Evolutionary conservation across 2,113 vertebrate species (phyloP).

Genomic region (Eclectus roratus): DNA sequence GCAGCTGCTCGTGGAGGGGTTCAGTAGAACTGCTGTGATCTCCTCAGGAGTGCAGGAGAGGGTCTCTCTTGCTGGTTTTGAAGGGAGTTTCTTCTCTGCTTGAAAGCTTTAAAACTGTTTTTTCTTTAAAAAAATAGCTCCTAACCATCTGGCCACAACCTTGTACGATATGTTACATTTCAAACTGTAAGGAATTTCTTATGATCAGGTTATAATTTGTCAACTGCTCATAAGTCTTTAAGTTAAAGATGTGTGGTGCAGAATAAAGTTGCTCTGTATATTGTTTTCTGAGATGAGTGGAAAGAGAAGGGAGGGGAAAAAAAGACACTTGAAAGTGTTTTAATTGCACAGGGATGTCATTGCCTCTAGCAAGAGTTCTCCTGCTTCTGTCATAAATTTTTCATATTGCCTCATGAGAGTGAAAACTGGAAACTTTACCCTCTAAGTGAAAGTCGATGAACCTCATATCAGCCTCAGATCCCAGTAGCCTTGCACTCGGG

Average conservation of each 20-base stretch:
- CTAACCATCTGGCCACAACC: conserved; percentile 50
- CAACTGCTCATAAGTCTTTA: conserved; percentile 36
- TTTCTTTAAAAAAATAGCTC: background rate
- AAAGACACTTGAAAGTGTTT: conserved; percentile 67
- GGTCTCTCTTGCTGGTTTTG: background rate
- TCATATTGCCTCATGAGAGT: conserved; percentile 67
- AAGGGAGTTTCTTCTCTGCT: conserved; percentile 9
- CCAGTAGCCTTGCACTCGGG: conserved; percentile 55
- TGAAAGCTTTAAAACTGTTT: conserved; percentile 12
- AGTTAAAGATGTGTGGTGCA: conserved; percentile 3
- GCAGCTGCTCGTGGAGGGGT: background rate
- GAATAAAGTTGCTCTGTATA: conserved; percentile 30
- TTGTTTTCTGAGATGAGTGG: conserved; percentile 35
- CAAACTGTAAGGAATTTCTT: conserved; percentile 40
- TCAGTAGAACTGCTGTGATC: background rate
- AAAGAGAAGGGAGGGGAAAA: background rate
- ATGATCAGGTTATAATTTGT: conserved; percentile 55
- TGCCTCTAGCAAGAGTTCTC: conserved; percentile 58
- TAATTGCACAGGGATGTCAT: conserved; percentile 67
- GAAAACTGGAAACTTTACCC: conserved; percentile 65
- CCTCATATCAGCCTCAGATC: conserved; percentile 53
- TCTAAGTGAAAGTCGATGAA: conserved; percentile 67
- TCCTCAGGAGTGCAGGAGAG: background rate
- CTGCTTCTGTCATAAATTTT: conserved; percentile 70
- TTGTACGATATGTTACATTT: conserved; percentile 61